Base-by-base conservation (phyloP, 2,888 invertebrate genomes). In the Minunthozetes semirufus region DNA sequence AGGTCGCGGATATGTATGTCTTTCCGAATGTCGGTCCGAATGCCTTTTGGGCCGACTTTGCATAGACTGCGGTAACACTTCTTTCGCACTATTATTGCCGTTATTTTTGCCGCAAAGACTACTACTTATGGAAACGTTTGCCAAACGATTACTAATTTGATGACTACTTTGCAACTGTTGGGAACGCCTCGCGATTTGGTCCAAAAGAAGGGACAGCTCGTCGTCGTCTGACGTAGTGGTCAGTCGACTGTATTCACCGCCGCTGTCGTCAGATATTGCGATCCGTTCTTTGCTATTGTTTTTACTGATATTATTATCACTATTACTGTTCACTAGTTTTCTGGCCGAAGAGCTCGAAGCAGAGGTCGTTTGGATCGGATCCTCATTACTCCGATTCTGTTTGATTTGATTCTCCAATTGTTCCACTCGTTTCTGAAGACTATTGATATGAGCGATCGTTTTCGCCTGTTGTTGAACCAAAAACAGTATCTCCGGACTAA, bases 161-260 rank as follows among this genome's bases (percentile, higher is more conserved):
- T 72, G 72, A 25, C 13, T 59, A 19, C 13, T 59, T n/a, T 66
- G 50, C 25, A 75, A 38, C 13, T 72, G 46, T 29, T 75, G 53
- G 19, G 75, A 72, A 22, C 72, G 68, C 71, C 73, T 61, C 29
- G 73, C 70, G 48, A 76, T 76, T 63, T 76, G 74, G 53, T 74
- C 73, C 46, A 76, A 72, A 22, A 76, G 56, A 11, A 56, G 70
- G 8, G 71, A 59, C 27, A 76, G 42, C 22, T 76, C 76, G 63
- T 76, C 76, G 13, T 76, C 74, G 56, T 76, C 76, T 11, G 61
- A 33, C 22, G 42, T 42, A 8, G 68, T 68, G 22, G 73, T 73
- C 22, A 63, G 50, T 5, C 74, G 59, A 72, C 76, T 74, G n/a
- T 76, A 76, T 72, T 76, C 76, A 22, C 74, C 76, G 27, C 76